These are phyloP conservation scores for Cheilosia urbana DNA, from an alignment of 2,888 invertebrate genomes.

Conservation along the genomic window DNA sequence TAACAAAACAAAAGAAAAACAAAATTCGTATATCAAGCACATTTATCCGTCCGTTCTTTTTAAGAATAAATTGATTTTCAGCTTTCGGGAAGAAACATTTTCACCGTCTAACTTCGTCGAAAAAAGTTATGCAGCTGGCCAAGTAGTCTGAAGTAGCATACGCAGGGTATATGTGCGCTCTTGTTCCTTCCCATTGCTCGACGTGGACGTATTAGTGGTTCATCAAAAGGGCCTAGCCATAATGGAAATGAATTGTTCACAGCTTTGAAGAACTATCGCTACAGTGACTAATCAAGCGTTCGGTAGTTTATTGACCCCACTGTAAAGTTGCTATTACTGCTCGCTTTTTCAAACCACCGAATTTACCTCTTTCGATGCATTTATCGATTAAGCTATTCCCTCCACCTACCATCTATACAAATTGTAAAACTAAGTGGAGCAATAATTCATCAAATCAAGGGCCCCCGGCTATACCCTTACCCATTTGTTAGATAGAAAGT, in stretches of 20 bases:
- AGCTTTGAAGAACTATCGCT: background rate
- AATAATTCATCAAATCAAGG: constrained; percentile 18
- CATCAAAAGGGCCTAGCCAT: background rate
- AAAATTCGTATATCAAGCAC: too few species aligned
- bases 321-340: background rate
- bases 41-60: too few species aligned
- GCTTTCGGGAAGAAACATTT: too few species aligned
- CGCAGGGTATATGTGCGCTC: too few species aligned
- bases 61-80: too few species aligned
- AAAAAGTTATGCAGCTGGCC: too few species aligned
- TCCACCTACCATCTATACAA: background rate
- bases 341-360: background rate
- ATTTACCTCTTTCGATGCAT: background rate
- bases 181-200: background rate
- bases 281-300: constrained; percentile 42
- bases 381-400: constrained; percentile 2
- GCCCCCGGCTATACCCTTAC: background rate
- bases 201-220: background rate
- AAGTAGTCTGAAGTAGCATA: too few species aligned
- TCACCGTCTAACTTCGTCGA: too few species aligned
- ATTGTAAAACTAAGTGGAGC: constrained; percentile 10
- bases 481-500: constrained; percentile 4
- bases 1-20: too few species aligned
- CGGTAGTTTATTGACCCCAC: constrained; percentile 48
- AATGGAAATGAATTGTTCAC: background rate